Evolutionary conservation across 2,113 vertebrate genomes (phyloP).

Genomic region (Podarcis cretensis): DNA sequence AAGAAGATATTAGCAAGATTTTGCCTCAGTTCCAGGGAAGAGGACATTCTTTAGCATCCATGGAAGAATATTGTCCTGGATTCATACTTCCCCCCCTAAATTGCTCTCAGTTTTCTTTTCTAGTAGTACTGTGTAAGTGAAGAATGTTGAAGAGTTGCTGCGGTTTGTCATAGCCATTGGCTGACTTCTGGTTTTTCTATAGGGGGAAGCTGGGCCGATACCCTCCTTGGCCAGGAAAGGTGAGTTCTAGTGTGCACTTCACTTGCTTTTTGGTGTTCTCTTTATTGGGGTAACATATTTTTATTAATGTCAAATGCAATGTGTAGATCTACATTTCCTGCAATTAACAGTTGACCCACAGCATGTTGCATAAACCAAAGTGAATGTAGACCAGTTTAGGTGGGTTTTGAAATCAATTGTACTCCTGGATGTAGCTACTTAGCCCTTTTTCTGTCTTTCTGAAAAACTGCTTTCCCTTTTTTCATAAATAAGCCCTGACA

Average conservation of each 20-base stretch:
- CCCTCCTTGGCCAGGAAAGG: conserved; percentile 99
- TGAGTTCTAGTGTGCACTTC: conserved; percentile 68
- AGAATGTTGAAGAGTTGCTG: conserved; percentile 19
- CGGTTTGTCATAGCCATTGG: conserved; percentile 33
- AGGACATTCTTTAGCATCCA: background rate
- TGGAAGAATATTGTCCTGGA: background rate
- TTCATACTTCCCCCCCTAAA: accelerated
- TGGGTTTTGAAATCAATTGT: conserved; percentile 10
- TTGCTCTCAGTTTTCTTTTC: background rate
- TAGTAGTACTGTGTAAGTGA: background rate
- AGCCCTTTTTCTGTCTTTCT: conserved; percentile 17
- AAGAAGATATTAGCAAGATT: background rate
- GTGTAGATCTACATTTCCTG: conserved; percentile 4
- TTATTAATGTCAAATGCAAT: background rate
- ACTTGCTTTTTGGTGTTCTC: background rate
- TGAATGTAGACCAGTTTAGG: background rate
- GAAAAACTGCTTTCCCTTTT: background rate
- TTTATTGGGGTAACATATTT: background rate
- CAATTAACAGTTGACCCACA: background rate
- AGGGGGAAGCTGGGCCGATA: conserved; percentile 98
- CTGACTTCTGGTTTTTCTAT: conserved; percentile 66
- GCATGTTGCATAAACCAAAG: conserved; percentile 22
- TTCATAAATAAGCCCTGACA: background rate
- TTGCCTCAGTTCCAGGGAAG: background rate
- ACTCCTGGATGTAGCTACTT: conserved; percentile 25